phyloP scores from a whole-genome alignment of 2,113 vertebrate species.

The Andinoacara biseriatus region DNA sequence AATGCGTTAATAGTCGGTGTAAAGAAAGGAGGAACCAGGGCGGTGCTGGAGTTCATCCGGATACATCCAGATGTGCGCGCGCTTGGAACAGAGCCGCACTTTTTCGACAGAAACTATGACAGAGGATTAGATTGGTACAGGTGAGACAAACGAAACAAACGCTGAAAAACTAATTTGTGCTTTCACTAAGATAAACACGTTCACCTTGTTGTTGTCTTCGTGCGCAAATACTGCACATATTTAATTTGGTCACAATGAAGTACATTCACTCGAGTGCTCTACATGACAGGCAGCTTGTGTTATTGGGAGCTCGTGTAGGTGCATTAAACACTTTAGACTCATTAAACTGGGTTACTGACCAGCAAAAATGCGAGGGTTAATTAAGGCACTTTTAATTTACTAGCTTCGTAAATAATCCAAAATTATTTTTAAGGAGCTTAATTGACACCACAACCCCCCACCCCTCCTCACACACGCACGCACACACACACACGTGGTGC shows the following conservation, averaged over 20 bases:
- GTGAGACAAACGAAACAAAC: slow-evolving; percentile 75
- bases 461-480: no score
- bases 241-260: not conserved
- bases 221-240: not conserved
- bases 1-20: slow-evolving; percentile 93
- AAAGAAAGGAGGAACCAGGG: slow-evolving; percentile 95
- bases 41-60: slow-evolving; percentile 95
- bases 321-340: not conserved
- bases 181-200: not conserved
- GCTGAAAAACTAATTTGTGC: not conserved
- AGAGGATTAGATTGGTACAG: slow-evolving; percentile 96
- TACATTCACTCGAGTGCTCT: no score
- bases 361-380: not conserved
- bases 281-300: no score
- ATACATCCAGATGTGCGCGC: slow-evolving; percentile 96
- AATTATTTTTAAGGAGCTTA: not conserved
- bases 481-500: not conserved
- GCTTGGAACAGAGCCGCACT: slow-evolving; percentile 93
- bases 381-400: not conserved
- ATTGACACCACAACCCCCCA: not conserved
- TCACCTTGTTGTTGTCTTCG: not conserved
- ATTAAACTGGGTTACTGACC: not conserved
- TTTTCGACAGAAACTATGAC: slow-evolving; percentile 96
- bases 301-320: not conserved
- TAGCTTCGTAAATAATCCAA: not conserved